Evolutionary conservation across 2,888 invertebrate genomes (phyloP), one percentile per base, ranked within the genome.

Genomic region (Epirrita christyi): DNA sequence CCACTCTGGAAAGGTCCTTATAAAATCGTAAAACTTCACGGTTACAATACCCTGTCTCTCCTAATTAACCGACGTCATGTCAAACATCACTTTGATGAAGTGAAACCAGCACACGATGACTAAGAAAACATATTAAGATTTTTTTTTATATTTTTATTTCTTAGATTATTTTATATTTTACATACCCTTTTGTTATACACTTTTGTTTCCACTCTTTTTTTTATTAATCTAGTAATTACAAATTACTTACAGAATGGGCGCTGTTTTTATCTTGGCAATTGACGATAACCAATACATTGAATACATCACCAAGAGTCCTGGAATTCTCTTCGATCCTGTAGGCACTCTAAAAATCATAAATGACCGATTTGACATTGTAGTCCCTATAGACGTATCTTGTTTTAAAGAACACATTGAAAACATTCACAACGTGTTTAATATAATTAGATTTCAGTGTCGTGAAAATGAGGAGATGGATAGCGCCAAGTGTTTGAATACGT

Each of bases 11-110:
- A n/a, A n/a, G n/a, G n/a, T n/a, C n/a, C n/a, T n/a, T n/a, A n/a
- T n/a, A n/a, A n/a, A n/a, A n/a, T n/a, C n/a, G n/a, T n/a, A n/a
- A n/a, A n/a, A n/a, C n/a, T n/a, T n/a, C n/a, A n/a, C n/a, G n/a
- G n/a, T n/a, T n/a, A n/a, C n/a, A n/a, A n/a, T n/a, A n/a, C n/a
- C n/a, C n/a, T n/a, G n/a, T n/a, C n/a, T n/a, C 45, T 55, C 3
- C 21, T 55, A 1, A 55, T 55, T 8, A 55, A 49, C 14, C 45
- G 55, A 1, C 55, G 55, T 15, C 55, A 50, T 21, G 45, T 50
- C 5, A 47, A 38, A 38, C 47, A 47, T 28, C 47, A 47, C 10
- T 47, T 13, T 13, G 47, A 47, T 10, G 38, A 47, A 28, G 28
- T 47, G 8, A 47, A 47, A 28, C 14, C 5, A 13, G 47, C 47